Evolutionary conservation across 92 coral and sea anemone genomes (phyloP), one percentile per base, ranked within the genome.

Genomic region (Phenganax stokvisi): DNA sequence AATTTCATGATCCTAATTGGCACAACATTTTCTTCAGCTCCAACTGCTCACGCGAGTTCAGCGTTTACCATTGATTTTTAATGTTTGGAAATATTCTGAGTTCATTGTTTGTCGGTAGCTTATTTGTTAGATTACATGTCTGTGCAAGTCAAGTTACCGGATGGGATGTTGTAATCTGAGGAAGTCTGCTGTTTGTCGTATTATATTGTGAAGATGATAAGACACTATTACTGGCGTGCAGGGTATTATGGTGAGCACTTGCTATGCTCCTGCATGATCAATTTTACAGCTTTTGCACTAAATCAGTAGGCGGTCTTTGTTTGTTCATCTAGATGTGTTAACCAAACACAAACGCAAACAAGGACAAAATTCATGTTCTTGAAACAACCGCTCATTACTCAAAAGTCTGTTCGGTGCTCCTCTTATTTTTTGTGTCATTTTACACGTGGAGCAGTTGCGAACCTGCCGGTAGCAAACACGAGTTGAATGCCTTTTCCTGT

Each of bases 241-340:
- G 12, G 4, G 74, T 25, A 37, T 44, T 60, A 56, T 55, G 31
- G 56, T 60, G 59, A 1, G 29, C 13, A 52, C 61, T 73, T 56
- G 27, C 73, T 30, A 30, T 68, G 73, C 73, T 30, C 51, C 69
- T 51, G 58, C 58, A 51, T 64, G 83, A 79, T 79, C 73, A 79
- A 79, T 90, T 96, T 93, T 91, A 96, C 89, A 96, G 89, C 88
- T 85, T 75, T 71, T 75, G 97, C 92, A 90, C 90, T 93, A 93
- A 93, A 83, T 81, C 97, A 86, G 97, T 92, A 83, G 99, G 99
- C 97, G 99, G 99, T 96, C 99, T 91, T 82, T 96, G 97, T 96
- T 94, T 91, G 85, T 80, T 88, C 84, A 85, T 90, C 90, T 90
- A 88, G 93, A 96, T 96, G 91, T 87, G 89, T 92, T 92, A 86